Conservation (phyloP, 2,797 vertebrate genomes). For the Arnoldichthys spilopterus region DNA sequence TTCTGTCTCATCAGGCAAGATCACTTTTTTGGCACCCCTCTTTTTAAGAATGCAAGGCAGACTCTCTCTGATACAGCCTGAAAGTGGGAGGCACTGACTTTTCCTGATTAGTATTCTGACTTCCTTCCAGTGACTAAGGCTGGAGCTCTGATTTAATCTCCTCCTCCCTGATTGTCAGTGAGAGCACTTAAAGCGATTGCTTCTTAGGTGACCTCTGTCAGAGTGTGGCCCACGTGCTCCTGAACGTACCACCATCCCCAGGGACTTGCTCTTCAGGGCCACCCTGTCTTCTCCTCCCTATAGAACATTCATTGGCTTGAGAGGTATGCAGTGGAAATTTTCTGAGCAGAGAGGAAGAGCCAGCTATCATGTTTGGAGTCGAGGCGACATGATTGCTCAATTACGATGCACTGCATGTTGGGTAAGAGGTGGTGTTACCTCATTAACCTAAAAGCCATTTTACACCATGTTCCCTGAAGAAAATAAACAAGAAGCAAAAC, state of each 20-base stretch:
- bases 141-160: slow-evolving; percentile 67
- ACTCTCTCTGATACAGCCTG: slow-evolving; percentile 25
- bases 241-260: slow-evolving; percentile 16
- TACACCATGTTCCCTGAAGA: slow-evolving; percentile 35
- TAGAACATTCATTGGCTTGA: slow-evolving; percentile 42
- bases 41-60: not conserved
- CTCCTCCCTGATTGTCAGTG: slow-evolving; percentile 70
- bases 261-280: slow-evolving; percentile 20
- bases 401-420: slow-evolving; percentile 33
- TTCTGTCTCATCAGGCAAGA: not conserved
- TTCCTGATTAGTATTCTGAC: slow-evolving; percentile 70
- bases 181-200: slow-evolving; percentile 80
- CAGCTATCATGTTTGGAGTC: slow-evolving; percentile 58
- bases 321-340: slow-evolving; percentile 28
- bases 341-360: slow-evolving; percentile 16
- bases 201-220: slow-evolving; percentile 71
- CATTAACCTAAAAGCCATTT: slow-evolving; percentile 73
- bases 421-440: slow-evolving; percentile 72
- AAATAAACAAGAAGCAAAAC: slow-evolving; percentile 63
- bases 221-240: slow-evolving; percentile 36
- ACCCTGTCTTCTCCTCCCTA: slow-evolving; percentile 12
- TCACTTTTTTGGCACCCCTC: not conserved
- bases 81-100: slow-evolving; percentile 12
- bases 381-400: slow-evolving; percentile 31
- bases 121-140: slow-evolving; percentile 58